phyloP scores from a whole-genome alignment of 2,888 invertebrate species.

The Taenaris catops region DNA sequence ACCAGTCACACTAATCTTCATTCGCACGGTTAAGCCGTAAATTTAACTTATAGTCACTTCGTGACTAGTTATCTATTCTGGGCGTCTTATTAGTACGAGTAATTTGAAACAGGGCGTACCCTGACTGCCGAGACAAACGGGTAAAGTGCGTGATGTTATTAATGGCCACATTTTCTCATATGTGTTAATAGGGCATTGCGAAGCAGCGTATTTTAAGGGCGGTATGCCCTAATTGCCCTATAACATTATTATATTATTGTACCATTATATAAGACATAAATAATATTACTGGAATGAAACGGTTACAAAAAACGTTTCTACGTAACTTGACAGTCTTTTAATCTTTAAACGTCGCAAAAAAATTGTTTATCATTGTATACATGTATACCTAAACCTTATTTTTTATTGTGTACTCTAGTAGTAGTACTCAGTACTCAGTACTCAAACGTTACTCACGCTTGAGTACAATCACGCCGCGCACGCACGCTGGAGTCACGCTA shows the following conservation, averaged over 20 bases:
- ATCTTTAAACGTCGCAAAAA: too few species aligned
- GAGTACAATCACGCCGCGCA: too few species aligned
- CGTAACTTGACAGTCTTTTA: too few species aligned
- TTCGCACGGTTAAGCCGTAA: conserved; percentile 5
- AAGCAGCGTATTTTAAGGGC: conserved; percentile 5
- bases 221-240: not conserved
- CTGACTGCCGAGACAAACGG: conserved; percentile 5
- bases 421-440: too few species aligned
- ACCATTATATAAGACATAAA: too few species aligned
- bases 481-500: too few species aligned
- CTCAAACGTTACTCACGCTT: too few species aligned
- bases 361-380: not conserved
- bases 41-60: not conserved
- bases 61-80: conserved; percentile 6
- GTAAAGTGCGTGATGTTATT: conserved; percentile 8
- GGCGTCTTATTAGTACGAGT: conserved; percentile 9
- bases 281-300: too few species aligned
- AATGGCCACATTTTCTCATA: conserved; percentile 7
- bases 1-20: not conserved
- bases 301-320: too few species aligned
- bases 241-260: too few species aligned
- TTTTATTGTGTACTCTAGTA: conserved; percentile 1
- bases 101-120: conserved; percentile 7
- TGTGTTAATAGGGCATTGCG: conserved; percentile 9
- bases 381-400: not conserved